These are phyloP conservation scores for Tineola bisselliella DNA, from an alignment of 2,888 invertebrate genomes.

Conservation along the genomic window DNA sequence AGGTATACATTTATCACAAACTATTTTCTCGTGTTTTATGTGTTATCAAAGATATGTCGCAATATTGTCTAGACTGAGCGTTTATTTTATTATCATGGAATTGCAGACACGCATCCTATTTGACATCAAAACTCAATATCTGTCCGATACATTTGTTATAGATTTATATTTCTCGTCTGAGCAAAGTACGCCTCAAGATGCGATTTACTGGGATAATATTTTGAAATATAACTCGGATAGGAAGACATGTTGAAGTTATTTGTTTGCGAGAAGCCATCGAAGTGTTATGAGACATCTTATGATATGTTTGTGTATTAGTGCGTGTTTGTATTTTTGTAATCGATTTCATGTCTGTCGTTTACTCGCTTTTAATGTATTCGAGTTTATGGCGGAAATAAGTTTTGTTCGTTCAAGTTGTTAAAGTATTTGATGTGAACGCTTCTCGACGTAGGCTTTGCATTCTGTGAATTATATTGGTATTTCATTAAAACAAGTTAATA, in stretches of 20 bases:
- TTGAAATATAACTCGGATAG: constrained; percentile 32
- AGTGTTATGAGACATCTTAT: constrained; percentile 10
- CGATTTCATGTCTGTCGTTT: not conserved
- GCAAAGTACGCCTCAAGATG: constrained; percentile 28
- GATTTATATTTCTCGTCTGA: constrained; percentile 45
- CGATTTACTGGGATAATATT: constrained; percentile 39
- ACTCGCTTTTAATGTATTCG: not conserved
- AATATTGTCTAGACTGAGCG: constrained; percentile 9
- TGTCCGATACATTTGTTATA: constrained; percentile 49
- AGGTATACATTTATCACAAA: no score
- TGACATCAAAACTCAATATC: constrained; percentile 59
- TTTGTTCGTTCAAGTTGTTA: not conserved
- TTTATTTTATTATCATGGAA: constrained; percentile 50
- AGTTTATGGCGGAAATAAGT: not conserved
- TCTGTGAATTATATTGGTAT: no score
- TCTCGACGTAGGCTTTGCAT: no score
- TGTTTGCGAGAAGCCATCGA: constrained; percentile 3
- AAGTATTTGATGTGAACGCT: not conserved
- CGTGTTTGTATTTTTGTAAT: constrained; percentile 10
- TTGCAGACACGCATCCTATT: constrained; percentile 42
- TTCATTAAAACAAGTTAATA: no score
- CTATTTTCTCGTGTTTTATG: not conserved
- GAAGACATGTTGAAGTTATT: constrained; percentile 9
- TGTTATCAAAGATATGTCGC: not conserved
- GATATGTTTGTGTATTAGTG: constrained; percentile 11